Evolutionary conservation across 2,888 invertebrate genomes (phyloP).

Genomic region (Lepetodrilus schrolli): DNA sequence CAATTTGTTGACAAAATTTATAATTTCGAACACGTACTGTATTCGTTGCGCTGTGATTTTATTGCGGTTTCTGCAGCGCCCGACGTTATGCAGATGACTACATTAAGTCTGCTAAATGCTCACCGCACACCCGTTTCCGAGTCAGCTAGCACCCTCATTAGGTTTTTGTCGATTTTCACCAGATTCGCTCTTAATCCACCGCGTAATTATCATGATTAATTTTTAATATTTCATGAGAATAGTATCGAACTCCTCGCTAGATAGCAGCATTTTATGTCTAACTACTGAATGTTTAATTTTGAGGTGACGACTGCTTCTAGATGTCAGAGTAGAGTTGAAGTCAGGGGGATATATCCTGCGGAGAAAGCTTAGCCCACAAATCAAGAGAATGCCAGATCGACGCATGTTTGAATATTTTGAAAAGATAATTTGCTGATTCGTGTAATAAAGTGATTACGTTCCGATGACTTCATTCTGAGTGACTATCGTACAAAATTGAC

Average conservation of each 20-base stretch:
- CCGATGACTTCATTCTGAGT: constrained; percentile 10
- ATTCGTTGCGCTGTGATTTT: not conserved
- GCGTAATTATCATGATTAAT: constrained; percentile 5
- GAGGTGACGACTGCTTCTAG: not conserved
- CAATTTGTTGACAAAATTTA: constrained; percentile 4
- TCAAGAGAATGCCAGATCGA: not conserved
- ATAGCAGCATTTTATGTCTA: not conserved
- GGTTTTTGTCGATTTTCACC: constrained; percentile 5
- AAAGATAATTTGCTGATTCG: constrained; percentile 23
- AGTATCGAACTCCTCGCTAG: not conserved
- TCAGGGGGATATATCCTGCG: not conserved
- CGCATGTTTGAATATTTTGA: constrained; percentile 17
- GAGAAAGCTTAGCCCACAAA: not conserved
- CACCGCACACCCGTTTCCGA: not conserved
- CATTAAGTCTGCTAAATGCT: not conserved
- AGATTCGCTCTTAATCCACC: constrained; percentile 22
- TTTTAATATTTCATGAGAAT: constrained; percentile 25
- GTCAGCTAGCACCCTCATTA: not conserved
- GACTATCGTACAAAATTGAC: constrained; percentile 15
- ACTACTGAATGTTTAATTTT: not conserved
- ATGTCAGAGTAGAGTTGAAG: not conserved
- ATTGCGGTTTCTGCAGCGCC: not conserved
- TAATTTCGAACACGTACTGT: not conserved
- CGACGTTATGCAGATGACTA: constrained; percentile 1
- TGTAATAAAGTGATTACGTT: constrained; percentile 12